Base-by-base conservation (phyloP, 2,888 invertebrate genomes). In the Xylocampa areola region DNA sequence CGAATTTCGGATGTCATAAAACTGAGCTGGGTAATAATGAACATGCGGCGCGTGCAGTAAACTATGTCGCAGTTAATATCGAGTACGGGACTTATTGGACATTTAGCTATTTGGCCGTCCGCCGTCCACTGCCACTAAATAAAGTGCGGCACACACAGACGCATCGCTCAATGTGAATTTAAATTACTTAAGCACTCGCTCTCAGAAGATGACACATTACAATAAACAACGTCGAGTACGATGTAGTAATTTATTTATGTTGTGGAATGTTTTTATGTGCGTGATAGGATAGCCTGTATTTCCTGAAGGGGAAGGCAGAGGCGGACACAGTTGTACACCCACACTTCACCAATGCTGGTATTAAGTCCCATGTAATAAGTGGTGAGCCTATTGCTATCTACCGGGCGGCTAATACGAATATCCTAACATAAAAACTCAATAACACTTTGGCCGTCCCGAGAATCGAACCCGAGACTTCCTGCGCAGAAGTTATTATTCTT, bases 1-100 rank as follows among this genome's bases (percentile, higher is more conserved):
- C 75, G 83, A 83, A 86, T 86, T 90, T 87, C 81, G 83, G 86
- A 88, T 82, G 87, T 88, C 88, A 91, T 92, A 91, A 92, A 92
- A 90, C 85, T 86, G 88, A 79, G 81, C 82, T 76, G 63, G 69
- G 88, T 79, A 84, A 89, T 94, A 92, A 92, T 90, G 88, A 90
- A 89, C 93, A 91, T 87, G 81, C 87, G 92, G 91, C 81, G 79
- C 80, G 76, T 79, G 85, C 87, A 81, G 85, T 91, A 87, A 92
- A 92, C 89, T 90, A 88, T 89, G 90, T 86, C 80, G 86, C 87
- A 83, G 89, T 90, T 90, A 90, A 90, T 91, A 89, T 89, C 81
- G 87, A 85, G 80, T 81, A 70, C 80, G 71, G 79, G 88, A 90
- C 85, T 90, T 89, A 91, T 89, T 89, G 90, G 88, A 86, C 87